Evolutionary conservation across 2,888 invertebrate genomes (phyloP).

Genomic region (Dryomyza anilis): DNA sequence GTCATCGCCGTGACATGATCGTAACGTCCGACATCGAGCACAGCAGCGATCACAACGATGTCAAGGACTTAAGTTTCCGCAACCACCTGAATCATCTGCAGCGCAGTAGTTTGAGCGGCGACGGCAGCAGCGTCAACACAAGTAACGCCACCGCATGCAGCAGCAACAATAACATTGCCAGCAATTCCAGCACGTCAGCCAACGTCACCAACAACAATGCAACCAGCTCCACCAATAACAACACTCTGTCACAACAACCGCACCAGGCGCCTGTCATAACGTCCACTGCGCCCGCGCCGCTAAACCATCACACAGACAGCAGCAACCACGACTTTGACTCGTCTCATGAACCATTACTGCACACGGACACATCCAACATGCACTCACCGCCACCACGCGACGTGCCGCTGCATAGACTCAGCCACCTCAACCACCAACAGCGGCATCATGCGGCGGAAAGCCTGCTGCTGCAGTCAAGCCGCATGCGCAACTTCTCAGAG

Average conservation of each 20-base stretch:
- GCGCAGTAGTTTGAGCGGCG: slow-evolving; percentile 39
- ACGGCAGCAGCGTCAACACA: slow-evolving; percentile 20
- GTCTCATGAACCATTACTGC: slow-evolving; percentile 54
- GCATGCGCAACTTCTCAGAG: slow-evolving; percentile 60
- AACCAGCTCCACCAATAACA: slow-evolving; percentile 29
- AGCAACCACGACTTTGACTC: slow-evolving; percentile 60
- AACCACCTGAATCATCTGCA: slow-evolving; percentile 56
- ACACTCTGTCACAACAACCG: slow-evolving; percentile 47
- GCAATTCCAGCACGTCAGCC: slow-evolving; percentile 43
- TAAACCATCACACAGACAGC: slow-evolving; percentile 58
- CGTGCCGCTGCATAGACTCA: slow-evolving; percentile 42
- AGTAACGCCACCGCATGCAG: slow-evolving; percentile 25
- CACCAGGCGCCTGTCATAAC: slow-evolving; percentile 60
- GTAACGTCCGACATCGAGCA: slow-evolving; percentile 59
- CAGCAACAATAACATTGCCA: slow-evolving; percentile 43
- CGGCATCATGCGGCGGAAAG: slow-evolving; percentile 41
- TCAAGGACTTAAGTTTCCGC: slow-evolving; percentile 61
- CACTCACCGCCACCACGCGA: slow-evolving; percentile 55
- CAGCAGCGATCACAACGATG: slow-evolving; percentile 60
- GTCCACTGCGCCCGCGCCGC: slow-evolving; percentile 54
- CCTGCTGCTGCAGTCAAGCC: slow-evolving; percentile 44
- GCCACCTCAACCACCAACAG: slow-evolving; percentile 38
- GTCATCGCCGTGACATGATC: slow-evolving; percentile 61
- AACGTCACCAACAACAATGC: slow-evolving; percentile 7
- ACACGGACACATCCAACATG: slow-evolving; percentile 57